These are phyloP conservation scores for Ceriagrion tenellum DNA, from an alignment of 2,888 invertebrate genomes.

Conservation along the genomic window DNA sequence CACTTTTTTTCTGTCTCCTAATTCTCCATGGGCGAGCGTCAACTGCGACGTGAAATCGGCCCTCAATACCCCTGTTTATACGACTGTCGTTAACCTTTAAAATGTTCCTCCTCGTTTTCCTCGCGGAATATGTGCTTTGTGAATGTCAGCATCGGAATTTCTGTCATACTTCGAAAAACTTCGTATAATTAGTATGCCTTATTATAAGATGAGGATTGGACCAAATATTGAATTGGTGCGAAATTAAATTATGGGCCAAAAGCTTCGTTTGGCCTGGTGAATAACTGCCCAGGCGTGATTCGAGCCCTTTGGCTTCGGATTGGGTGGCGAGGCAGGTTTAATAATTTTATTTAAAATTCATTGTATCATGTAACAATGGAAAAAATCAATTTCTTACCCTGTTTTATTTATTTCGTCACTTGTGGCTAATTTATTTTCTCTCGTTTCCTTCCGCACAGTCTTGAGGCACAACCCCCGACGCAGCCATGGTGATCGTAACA, in stretches of 20 bases:
- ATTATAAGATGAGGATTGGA: too few relatives aligned
- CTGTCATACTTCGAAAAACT: too few relatives aligned
- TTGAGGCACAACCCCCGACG: conserved; percentile 38
- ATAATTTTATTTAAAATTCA: background rate
- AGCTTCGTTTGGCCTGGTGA: too few relatives aligned
- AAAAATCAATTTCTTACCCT: background rate
- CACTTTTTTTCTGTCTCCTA: background rate
- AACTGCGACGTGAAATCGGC: background rate
- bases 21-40: background rate
- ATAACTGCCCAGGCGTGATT: too few relatives aligned
- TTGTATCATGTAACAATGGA: background rate
- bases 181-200: too few relatives aligned
- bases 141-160: too few relatives aligned
- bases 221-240: too few relatives aligned
- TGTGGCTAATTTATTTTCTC: background rate
- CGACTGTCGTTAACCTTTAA: background rate
- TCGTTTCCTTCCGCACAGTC: background rate
- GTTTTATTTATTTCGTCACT: too few relatives aligned
- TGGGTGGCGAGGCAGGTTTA: too few relatives aligned
- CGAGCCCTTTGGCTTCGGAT: too few relatives aligned
- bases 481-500: conserved; percentile 63
- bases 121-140: background rate
- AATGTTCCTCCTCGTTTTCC: background rate
- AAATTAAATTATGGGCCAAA: too few relatives aligned
- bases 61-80: background rate